These are phyloP conservation scores for Rhodinocichla rosea DNA, from an alignment of 2,113 vertebrate genomes.

Conservation along the genomic window DNA sequence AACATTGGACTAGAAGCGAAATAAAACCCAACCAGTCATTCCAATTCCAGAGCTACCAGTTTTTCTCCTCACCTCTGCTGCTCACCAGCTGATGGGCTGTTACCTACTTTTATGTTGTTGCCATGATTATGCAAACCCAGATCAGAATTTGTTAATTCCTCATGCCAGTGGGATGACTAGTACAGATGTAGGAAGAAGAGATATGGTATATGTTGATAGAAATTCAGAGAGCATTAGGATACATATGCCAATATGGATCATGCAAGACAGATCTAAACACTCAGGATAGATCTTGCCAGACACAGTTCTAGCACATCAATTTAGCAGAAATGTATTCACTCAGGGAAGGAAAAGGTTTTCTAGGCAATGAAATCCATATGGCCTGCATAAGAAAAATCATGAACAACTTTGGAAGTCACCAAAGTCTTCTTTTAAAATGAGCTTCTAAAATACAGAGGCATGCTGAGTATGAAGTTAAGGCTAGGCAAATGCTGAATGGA, in stretches of 20 bases:
- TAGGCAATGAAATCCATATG: background rate
- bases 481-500: background rate
- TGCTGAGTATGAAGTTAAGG: background rate
- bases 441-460: background rate
- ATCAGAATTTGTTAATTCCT: conserved; percentile 4
- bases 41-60: background rate
- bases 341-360: background rate
- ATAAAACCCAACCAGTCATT: background rate
- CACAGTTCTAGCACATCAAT: background rate
- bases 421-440: background rate
- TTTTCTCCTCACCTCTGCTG: background rate
- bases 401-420: background rate
- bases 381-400: background rate
- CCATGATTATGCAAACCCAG: background rate
- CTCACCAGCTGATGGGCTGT: background rate
- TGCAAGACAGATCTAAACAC: background rate
- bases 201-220: background rate
- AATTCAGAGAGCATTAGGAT: background rate
- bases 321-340: background rate
- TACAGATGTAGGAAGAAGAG: conserved; percentile 3
- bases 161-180: conserved; percentile 2
- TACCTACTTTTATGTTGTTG: background rate
- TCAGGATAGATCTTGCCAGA: background rate
- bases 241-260: background rate
- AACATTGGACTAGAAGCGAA: background rate